A percentile compares a stretch with the other conserved stretches of the same genome.
Conservation (phyloP, 2,888 invertebrate species). For the Poecilobothrus nobilitatus region DNA sequence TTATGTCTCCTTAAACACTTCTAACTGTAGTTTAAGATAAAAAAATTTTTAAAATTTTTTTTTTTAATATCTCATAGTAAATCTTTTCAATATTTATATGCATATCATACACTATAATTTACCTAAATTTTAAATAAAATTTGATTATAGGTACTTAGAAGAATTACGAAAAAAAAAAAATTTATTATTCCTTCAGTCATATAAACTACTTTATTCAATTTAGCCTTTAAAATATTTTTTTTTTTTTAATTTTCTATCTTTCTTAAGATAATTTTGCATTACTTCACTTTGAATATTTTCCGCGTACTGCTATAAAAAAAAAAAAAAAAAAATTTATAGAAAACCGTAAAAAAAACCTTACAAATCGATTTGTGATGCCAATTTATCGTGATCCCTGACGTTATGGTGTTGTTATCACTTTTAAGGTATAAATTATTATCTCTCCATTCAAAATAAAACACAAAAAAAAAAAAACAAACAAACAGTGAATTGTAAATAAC, state of each 20-base stretch:
- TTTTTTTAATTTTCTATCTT: no score
- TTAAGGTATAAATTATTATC: constrained; percentile 1
- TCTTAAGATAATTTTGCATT: no score
- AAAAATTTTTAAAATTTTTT: not conserved
- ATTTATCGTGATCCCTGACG: not conserved
- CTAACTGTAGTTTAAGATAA: not conserved
- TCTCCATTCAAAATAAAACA: not conserved
- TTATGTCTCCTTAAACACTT: no score
- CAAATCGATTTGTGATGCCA: not conserved
- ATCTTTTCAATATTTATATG: not conserved
- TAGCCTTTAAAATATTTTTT: not conserved
- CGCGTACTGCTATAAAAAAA: not conserved
- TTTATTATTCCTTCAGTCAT: not conserved
- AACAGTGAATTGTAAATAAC: no score
- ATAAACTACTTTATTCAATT: not conserved
- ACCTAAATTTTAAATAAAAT: not conserved
- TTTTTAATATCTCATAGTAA: not conserved
- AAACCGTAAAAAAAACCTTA: no score
- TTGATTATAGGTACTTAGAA: not conserved
- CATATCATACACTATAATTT: not conserved
- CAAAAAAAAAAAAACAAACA: not conserved
- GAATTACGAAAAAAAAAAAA: not conserved
- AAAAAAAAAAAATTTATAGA: no score
- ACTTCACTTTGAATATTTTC: not conserved
- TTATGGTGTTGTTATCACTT: not conserved